Evolutionary conservation across 2,888 invertebrate genomes (phyloP).

Genomic region (Ectobius pallidus): DNA sequence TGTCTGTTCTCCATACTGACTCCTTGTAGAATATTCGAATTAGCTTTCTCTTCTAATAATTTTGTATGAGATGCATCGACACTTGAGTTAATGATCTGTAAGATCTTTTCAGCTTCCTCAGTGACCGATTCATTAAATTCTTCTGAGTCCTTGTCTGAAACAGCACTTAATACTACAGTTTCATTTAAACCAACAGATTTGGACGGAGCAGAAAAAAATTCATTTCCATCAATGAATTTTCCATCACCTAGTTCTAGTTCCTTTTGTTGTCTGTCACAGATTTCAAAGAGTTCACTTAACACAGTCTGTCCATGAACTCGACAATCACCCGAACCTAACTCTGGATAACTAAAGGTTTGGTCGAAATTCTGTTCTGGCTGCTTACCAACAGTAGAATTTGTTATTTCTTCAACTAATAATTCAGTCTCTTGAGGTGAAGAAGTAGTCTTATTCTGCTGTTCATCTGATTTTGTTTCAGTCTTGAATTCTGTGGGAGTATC

Average conservation of each 20-base stretch:
- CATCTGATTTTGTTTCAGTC: too few species aligned
- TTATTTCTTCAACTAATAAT: background rate
- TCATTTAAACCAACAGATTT: background rate
- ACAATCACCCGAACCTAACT: too few species aligned
- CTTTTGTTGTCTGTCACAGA: conserved; percentile 29
- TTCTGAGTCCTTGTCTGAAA: background rate
- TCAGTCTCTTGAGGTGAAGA: too few species aligned
- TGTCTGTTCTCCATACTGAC: background rate
- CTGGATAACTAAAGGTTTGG: too few species aligned
- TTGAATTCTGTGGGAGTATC: too few species aligned
- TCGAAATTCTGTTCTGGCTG: too few species aligned
- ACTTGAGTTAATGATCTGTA: background rate
- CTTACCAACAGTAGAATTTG: background rate
- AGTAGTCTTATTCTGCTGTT: too few species aligned
- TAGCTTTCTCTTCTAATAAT: too few species aligned
- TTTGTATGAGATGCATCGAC: background rate
- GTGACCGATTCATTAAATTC: conserved; percentile 18
- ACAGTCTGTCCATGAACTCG: too few species aligned
- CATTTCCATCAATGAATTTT: conserved; percentile 32
- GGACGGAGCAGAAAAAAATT: conserved; percentile 29
- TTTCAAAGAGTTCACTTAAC: conserved; percentile 27
- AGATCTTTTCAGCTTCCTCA: conserved; percentile 15
- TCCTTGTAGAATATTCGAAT: background rate
- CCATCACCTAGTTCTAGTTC: conserved; percentile 28
- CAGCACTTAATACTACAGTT: background rate